Percentiles rank a stretch among this genome's conserved stretches.
Evolutionary conservation across 2,113 vertebrate species (phyloP).

Genomic region (Salminus brasiliensis): DNA sequence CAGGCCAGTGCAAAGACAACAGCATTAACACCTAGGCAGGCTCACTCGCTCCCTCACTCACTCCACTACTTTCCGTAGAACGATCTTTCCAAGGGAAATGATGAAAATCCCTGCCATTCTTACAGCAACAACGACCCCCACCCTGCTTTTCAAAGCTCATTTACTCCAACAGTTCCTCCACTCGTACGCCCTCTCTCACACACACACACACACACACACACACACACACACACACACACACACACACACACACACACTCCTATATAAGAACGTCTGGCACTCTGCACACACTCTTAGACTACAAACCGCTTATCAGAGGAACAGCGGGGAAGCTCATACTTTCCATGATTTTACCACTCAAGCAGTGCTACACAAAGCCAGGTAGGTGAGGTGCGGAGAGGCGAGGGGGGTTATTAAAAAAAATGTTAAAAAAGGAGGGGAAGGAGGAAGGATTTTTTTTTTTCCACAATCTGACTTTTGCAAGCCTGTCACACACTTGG

Average conservation of each 20-base stretch:
- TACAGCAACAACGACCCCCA: slow-evolving; percentile 11
- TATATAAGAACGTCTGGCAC: background rate
- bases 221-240: background rate
- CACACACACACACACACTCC: background rate
- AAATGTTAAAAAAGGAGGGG: background rate
- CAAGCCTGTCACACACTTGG: background rate
- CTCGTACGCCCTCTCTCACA: too few species aligned
- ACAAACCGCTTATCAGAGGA: slow-evolving; percentile 1
- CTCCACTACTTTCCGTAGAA: background rate
- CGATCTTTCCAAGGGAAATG: slow-evolving; percentile 56
- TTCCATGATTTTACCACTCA: slow-evolving; percentile 47
- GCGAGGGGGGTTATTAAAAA: too few species aligned
- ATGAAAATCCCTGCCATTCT: slow-evolving; percentile 58
- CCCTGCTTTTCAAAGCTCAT: slow-evolving; percentile 25
- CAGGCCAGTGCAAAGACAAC: background rate
- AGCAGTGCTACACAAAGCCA: slow-evolving; percentile 47
- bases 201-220: background rate
- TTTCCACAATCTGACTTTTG: background rate
- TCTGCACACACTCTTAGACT: background rate
- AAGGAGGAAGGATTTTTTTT: slow-evolving; percentile 7
- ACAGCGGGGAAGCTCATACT: slow-evolving; percentile 33
- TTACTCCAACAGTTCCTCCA: slow-evolving; percentile 13
- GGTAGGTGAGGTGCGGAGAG: background rate
- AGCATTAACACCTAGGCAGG: background rate
- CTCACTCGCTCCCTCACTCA: background rate